Percentiles rank a stretch among this genome's conserved stretches.
Evolutionary conservation across 2,888 invertebrate species (phyloP).

Genomic region (Andrena hattorfiana): DNA sequence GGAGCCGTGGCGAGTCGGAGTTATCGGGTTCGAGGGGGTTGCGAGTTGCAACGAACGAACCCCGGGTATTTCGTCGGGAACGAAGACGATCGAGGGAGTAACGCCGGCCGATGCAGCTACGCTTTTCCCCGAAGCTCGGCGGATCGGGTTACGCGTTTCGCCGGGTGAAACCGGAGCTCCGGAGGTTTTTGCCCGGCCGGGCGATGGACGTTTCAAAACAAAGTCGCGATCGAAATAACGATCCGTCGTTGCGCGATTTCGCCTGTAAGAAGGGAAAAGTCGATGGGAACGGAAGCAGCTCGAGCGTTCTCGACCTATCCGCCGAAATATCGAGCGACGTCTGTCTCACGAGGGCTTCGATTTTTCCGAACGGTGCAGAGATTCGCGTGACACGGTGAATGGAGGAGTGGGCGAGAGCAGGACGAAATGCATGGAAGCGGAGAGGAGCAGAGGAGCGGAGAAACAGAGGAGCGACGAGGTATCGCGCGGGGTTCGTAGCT

Average conservation of each 20-base stretch:
- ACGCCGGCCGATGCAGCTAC: not conserved
- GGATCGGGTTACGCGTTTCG: conserved; percentile 66
- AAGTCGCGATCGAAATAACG: conserved; percentile 31
- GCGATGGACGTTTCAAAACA: conserved; percentile 62
- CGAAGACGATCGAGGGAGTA: conserved; percentile 57
- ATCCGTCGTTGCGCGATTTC: not conserved
- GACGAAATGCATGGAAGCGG: conserved; percentile 8
- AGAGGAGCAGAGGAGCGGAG: conserved; percentile 3
- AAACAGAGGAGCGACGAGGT: conserved; percentile 27
- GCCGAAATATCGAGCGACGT: conserved; percentile 19
- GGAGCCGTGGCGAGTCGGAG: not conserved
- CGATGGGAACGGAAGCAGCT: not conserved
- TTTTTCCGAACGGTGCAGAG: conserved; percentile 10
- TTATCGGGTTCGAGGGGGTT: not conserved
- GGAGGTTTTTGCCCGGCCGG: conserved; percentile 53
- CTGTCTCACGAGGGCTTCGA: conserved; percentile 7
- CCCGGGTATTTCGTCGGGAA: conserved; percentile 20
- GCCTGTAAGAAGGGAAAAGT: not conserved
- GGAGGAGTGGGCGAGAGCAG: not conserved
- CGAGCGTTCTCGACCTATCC: not conserved
- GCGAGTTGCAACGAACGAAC: conserved; percentile 1
- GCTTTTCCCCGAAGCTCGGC: conserved; percentile 67
- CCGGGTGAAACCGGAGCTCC: conserved; percentile 66
- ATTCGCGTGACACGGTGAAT: not conserved
- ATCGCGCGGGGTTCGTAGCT: conserved; percentile 82